phyloP scores from a whole-genome alignment of 2,797 vertebrate genomes.

The Neopelma chrysocephalum region DNA sequence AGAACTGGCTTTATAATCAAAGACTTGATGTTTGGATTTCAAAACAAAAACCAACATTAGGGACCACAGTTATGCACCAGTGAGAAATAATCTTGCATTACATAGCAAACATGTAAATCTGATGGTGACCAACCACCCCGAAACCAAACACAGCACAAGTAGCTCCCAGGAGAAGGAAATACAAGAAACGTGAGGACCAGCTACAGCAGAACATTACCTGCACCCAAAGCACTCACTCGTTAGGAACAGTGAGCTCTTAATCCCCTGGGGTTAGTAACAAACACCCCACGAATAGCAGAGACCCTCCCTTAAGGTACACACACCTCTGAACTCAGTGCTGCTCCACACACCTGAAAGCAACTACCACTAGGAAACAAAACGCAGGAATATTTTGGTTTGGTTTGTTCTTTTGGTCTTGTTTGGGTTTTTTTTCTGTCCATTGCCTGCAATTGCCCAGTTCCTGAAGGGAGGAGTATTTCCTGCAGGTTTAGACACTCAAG shows the following conservation, averaged over 20 bases:
- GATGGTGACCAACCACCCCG: not conserved
- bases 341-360: not conserved
- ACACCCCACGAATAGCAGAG: not conserved
- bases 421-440: not conserved
- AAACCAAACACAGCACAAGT: not conserved
- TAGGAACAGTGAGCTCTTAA: not conserved
- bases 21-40: slow-evolving; percentile 6
- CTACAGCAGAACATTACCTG: not conserved
- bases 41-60: not conserved
- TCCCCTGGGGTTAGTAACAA: not conserved
- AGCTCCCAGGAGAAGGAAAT: not conserved
- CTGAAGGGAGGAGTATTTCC: not conserved
- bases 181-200: not conserved
- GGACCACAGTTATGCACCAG: not conserved
- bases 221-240: not conserved
- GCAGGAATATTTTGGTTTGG: not conserved
- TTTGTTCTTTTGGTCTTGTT: not conserved
- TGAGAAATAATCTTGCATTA: not conserved
- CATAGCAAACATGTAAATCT: not conserved
- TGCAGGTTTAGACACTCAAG: not conserved
- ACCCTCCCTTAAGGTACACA: not conserved
- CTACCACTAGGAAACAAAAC: not conserved
- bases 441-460: not conserved
- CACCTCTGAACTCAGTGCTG: not conserved
- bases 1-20: not conserved